Evolutionary conservation across 1,140 invertebrate species (phyloP).

Genomic region (Neodiprion lecontei): DNA sequence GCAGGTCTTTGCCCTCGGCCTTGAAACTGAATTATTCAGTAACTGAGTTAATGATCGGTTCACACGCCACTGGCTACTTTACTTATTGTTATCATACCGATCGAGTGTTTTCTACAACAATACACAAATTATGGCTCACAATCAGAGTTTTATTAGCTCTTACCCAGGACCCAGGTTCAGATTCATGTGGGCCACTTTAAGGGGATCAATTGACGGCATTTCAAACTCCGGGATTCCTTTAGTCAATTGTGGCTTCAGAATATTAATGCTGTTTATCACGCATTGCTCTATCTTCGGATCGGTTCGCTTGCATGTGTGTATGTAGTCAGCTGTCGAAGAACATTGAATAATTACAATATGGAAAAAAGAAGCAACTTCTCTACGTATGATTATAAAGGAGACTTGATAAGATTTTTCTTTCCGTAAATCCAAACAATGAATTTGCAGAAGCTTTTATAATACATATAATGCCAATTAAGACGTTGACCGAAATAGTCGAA

Average conservation of each 20-base stretch:
- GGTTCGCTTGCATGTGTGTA: constrained; percentile 58
- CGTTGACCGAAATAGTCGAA: too few species aligned
- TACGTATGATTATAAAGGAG: too few species aligned
- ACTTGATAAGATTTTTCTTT: too few species aligned
- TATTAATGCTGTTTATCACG: constrained; percentile 54
- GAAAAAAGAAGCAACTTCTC: too few species aligned
- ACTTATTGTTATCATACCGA: constrained; percentile 57
- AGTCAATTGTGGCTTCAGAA: constrained; percentile 53
- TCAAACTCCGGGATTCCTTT: constrained; percentile 58
- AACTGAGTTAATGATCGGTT: constrained; percentile 51
- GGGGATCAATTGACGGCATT: constrained; percentile 56
- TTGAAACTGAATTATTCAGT: constrained; percentile 62
- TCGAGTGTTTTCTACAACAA: constrained; percentile 60
- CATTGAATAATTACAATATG: neutral
- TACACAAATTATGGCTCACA: constrained; percentile 57
- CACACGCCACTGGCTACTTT: constrained; percentile 61
- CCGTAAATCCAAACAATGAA: too few species aligned
- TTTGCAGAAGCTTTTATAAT: too few species aligned
- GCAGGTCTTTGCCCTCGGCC: constrained; percentile 40
- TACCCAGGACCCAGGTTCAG: constrained; percentile 14
- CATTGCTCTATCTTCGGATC: constrained; percentile 60
- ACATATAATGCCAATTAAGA: too few species aligned
- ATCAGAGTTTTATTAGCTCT: constrained; percentile 54
- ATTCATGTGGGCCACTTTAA: constrained; percentile 40
- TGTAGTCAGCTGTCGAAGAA: constrained; percentile 60